Evolutionary conservation across 1,140 invertebrate species (phyloP).

Genomic region (Scaptomyza pallida): DNA sequence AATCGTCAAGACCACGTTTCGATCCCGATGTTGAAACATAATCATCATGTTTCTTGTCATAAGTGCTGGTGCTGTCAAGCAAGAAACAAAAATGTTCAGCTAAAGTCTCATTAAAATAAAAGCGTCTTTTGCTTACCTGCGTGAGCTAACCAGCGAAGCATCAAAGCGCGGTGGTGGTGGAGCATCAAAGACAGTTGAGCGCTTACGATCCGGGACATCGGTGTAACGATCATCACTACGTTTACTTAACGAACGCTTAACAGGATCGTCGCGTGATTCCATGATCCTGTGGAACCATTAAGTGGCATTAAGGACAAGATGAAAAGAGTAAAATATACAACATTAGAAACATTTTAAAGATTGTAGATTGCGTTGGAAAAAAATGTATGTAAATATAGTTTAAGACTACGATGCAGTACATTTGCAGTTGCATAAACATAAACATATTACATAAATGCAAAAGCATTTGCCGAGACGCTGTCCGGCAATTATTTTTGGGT

Average conservation of each 20-base stretch:
- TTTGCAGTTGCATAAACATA: slow-evolving; percentile 36
- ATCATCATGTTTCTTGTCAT: slow-evolving; percentile 81
- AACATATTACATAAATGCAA: slow-evolving; percentile 31
- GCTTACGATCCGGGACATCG: slow-evolving; percentile 83
- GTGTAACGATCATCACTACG: slow-evolving; percentile 79
- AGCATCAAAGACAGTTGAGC: slow-evolving; percentile 84
- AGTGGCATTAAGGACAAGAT: slow-evolving; percentile 50
- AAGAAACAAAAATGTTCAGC: not conserved
- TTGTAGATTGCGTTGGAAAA: slow-evolving; percentile 2
- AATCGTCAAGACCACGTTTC: slow-evolving; percentile 70
- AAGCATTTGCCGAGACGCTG: slow-evolving; percentile 45
- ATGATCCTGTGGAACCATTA: slow-evolving; percentile 66
- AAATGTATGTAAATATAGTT: slow-evolving; percentile 31
- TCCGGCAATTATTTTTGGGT: slow-evolving; percentile 44
- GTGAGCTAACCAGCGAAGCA: slow-evolving; percentile 68
- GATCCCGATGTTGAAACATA: slow-evolving; percentile 61
- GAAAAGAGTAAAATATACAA: slow-evolving; percentile 48
- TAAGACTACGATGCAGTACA: slow-evolving; percentile 29
- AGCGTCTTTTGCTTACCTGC: slow-evolving; percentile 56
- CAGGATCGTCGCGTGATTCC: slow-evolving; percentile 84
- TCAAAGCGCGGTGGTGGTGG: slow-evolving; percentile 83
- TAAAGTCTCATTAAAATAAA: not conserved
- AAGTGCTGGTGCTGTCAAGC: slow-evolving; percentile 51
- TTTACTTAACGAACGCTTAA: slow-evolving; percentile 83
- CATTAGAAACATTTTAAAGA: slow-evolving; percentile 34